Evolutionary conservation across 1,140 invertebrate genomes (phyloP), one percentile per base, ranked within the genome.

Genomic region (Zelostemma sp.): DNA sequence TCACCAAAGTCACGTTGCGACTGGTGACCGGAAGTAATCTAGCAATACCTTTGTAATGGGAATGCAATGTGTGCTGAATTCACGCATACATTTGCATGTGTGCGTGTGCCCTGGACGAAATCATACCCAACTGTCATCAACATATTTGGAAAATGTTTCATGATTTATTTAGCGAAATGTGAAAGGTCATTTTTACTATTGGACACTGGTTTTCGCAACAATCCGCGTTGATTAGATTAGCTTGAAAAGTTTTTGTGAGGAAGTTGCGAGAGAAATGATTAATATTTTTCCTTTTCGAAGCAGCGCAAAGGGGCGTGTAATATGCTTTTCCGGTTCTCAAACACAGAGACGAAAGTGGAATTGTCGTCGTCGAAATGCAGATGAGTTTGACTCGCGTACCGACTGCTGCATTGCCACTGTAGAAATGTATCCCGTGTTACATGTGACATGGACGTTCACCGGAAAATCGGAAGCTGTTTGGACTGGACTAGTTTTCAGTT

Each of bases 401-500:
- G 72, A 79, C 77, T 79, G 70, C 66, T 66, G 59, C 60, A 54
- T 59, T 71, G 58, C 51, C 28, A 60, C 58, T 53, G 25, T 25
- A 60, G 64, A 65, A 72, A 64, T 68, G 69, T 68, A 62, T 67
- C 64, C 66, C 53, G 57, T 59, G 54, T 69, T 57, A 64, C 61
- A 57, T 60, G 68, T 62, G 53, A 65, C 53, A 62, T 25, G 31
- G 61, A 62, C 51, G 61, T 48, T 18, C 11, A 18, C 17, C 18
- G 62, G 68, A 71, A 71, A 71, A 71, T 71, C 55, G 48, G 46
- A 19, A 51, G 49, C 49, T 35, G 50, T 38, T 25, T 62, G 50
- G 57, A 70, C 62, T 69, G 68, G 69, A 74, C 71, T 73, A 58
- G 64, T 71, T 75, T 80, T 68, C 74, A 75, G 79, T 80, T 73